phyloP scores from a whole-genome alignment of 2,797 vertebrate genomes.

The Poecilia picta region DNA sequence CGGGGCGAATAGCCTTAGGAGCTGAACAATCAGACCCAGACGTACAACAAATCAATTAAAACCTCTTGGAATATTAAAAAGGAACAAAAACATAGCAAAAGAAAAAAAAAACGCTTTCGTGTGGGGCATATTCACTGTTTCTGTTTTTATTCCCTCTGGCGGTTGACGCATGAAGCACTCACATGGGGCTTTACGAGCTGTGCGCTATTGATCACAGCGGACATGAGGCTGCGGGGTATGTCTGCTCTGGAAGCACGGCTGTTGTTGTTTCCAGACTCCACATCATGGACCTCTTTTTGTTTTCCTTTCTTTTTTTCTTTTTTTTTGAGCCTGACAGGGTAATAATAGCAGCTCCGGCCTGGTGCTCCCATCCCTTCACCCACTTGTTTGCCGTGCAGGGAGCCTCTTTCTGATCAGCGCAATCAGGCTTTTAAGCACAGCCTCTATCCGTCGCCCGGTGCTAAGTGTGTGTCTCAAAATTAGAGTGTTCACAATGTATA shows the following conservation, averaged over 20 bases:
- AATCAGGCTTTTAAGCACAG: conserved; percentile 50
- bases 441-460: conserved; percentile 28
- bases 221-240: conserved; percentile 66
- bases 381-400: conserved; percentile 19
- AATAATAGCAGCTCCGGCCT: conserved; percentile 61
- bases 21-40: background rate
- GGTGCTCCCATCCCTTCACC: conserved; percentile 29
- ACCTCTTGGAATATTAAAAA: conserved; percentile 17
- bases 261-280: conserved; percentile 38
- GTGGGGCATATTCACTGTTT: conserved; percentile 41
- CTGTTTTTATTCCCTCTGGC: conserved; percentile 63
- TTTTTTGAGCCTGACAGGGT: conserved; percentile 42
- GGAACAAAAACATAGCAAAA: background rate
- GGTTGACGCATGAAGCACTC: conserved; percentile 59
- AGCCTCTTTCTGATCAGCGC: conserved; percentile 68
- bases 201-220: conserved; percentile 75
- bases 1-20: background rate
- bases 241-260: conserved; percentile 57
- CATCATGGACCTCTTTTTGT: conserved; percentile 37
- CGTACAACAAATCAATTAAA: conserved; percentile 22
- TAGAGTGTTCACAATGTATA: conserved; percentile 30
- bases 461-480: conserved; percentile 22
- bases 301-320: conserved; percentile 9
- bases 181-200: conserved; percentile 67
- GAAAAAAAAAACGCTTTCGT: conserved; percentile 41